These are phyloP conservation scores for Hemitrygon akajei DNA, from an alignment of 2,797 vertebrate genomes.

Conservation along the genomic window DNA sequence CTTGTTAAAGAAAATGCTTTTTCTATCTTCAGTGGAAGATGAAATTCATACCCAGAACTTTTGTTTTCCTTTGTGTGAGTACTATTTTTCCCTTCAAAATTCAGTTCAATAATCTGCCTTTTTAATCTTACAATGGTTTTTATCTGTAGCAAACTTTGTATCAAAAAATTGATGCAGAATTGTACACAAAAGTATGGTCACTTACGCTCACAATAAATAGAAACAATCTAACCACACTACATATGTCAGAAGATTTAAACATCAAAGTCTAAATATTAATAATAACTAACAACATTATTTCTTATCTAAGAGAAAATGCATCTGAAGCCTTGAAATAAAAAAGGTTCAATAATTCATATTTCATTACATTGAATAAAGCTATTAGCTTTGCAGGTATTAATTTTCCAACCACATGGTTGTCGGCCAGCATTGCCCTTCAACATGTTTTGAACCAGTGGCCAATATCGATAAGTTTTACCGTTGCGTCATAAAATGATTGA, in stretches of 20 bases:
- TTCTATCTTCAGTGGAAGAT: background rate
- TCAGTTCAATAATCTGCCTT: background rate
- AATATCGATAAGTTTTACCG: background rate
- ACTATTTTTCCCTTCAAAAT: background rate
- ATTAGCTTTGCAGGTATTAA: slow-evolving; percentile 2
- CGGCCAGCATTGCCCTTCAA: background rate
- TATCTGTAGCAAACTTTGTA: background rate
- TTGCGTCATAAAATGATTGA: background rate
- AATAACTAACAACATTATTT: background rate
- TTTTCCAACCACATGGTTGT: background rate
- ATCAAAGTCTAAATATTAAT: background rate
- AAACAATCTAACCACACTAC: background rate
- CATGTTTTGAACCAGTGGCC: background rate
- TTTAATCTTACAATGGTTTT: background rate
- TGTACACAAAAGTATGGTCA: background rate
- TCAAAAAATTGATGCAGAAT: background rate
- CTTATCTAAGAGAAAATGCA: background rate
- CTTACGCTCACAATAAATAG: background rate
- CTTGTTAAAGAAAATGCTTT: background rate
- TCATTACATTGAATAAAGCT: background rate
- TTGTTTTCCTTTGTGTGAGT: background rate
- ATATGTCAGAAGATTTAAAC: background rate
- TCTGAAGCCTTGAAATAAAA: background rate
- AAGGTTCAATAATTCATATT: background rate
- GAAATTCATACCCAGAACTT: background rate